Conservation (phyloP, 2,113 vertebrate genomes). For the Larimichthys crocea region DNA sequence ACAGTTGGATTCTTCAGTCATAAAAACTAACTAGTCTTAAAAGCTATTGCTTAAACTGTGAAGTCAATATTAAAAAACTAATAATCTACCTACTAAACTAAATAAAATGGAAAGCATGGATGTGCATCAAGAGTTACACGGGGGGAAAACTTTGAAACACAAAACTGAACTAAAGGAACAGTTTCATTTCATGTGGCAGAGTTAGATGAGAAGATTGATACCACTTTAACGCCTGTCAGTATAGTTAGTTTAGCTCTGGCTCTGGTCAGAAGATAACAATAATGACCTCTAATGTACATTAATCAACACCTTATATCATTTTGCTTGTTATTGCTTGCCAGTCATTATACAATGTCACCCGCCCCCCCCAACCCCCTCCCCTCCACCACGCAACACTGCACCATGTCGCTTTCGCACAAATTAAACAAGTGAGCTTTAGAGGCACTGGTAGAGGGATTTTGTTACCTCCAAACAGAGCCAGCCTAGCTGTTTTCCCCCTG, state of each 20-base stretch:
- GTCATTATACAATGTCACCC: neutral
- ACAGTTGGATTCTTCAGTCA: neutral
- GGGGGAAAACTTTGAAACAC: neutral
- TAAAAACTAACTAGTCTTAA: neutral
- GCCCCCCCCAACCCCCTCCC: neutral
- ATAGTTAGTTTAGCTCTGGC: neutral
- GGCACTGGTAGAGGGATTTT: neutral
- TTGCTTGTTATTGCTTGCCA: neutral
- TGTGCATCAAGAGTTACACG: neutral
- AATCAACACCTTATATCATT: neutral
- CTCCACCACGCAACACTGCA: neutral
- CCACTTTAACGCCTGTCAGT: neutral
- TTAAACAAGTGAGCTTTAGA: neutral
- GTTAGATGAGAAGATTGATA: neutral
- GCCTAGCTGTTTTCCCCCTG: neutral
- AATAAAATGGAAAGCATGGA: neutral
- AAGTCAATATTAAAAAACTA: slow-evolving; percentile 7
- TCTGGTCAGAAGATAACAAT: neutral
- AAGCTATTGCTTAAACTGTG: neutral
- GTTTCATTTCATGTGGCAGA: neutral
- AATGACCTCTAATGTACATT: neutral
- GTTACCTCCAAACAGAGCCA: neutral
- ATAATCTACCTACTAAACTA: neutral
- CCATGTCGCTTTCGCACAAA: neutral
- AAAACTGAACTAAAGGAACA: neutral